A percentile compares a stretch with the other conserved stretches of the same genome.
Conservation (phyloP, 1,140 invertebrate species). For the Panulirus ornatus region DNA sequence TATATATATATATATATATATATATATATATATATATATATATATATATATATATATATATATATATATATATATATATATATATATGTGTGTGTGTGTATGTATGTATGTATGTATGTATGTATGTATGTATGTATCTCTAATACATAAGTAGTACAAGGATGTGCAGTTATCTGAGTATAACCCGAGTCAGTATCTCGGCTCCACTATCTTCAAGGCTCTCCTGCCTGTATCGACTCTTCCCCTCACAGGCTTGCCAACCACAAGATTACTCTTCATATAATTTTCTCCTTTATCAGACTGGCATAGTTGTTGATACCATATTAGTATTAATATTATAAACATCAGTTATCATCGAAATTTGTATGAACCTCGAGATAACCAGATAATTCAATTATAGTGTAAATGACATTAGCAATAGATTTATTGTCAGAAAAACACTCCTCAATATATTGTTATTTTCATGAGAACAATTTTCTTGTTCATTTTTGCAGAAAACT, state of each 20-base stretch:
- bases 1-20: conserved; percentile 38
- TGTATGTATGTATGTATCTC: too few species aligned
- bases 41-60: conserved; percentile 43
- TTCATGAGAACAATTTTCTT: not conserved
- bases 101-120: too few species aligned
- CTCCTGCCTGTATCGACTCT: conserved; percentile 49
- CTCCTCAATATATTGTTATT: not conserved
- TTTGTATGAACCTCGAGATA: too few species aligned
- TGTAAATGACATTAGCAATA: not conserved
- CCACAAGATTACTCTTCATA: not conserved
- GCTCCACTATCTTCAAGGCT: conserved; percentile 15
- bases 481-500: too few species aligned
- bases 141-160: too few species aligned
- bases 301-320: too few species aligned
- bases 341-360: too few species aligned
- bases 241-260: conserved; percentile 35
- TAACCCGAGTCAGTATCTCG: too few species aligned
- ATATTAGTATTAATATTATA: too few species aligned
- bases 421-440: not conserved
- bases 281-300: too few species aligned
- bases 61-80: conserved; percentile 48
- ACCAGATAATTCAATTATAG: not conserved
- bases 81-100: not conserved
- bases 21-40: conserved; percentile 39
- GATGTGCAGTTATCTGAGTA: too few species aligned